Percentiles rank a stretch among this genome's conserved stretches.
Conservation (phyloP, 2,888 invertebrate genomes). For the Furcula furcula region DNA sequence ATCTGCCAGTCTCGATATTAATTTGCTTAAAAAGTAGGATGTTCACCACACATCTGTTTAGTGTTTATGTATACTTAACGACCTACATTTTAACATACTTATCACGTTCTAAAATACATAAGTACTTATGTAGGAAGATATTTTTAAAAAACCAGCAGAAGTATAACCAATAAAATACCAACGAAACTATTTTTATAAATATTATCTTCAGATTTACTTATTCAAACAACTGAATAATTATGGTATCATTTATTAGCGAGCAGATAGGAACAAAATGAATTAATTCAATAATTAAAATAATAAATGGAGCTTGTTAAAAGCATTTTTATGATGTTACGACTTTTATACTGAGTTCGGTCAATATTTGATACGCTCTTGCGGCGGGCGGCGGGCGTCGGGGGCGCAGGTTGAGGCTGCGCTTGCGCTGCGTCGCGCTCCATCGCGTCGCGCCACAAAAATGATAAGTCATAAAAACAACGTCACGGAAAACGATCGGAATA, state of each 20-base stretch:
- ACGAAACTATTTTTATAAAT: too few species aligned
- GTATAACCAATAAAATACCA: too few species aligned
- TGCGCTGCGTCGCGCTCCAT: constrained; percentile 46
- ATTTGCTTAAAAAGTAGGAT: too few species aligned
- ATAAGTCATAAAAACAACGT: constrained; percentile 81
- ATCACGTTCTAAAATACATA: too few species aligned
- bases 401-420: constrained; percentile 51
- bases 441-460: constrained; percentile 75
- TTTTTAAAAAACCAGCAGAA: too few species aligned
- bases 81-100: too few species aligned
- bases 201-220: too few species aligned
- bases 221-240: constrained; percentile 28
- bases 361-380: constrained; percentile 39
- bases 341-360: constrained; percentile 67
- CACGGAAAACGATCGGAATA: constrained; percentile 81
- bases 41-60: too few species aligned
- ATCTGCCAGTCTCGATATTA: too few species aligned
- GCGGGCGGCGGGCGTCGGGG: constrained; percentile 22
- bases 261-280: constrained; percentile 46
- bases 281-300: constrained; percentile 64
- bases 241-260: constrained; percentile 34
- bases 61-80: too few species aligned
- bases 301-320: constrained; percentile 68
- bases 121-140: too few species aligned
- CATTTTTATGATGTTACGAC: constrained; percentile 69